Conservation (phyloP, 2,797 vertebrate species). For the Tolypeutes matacus region DNA sequence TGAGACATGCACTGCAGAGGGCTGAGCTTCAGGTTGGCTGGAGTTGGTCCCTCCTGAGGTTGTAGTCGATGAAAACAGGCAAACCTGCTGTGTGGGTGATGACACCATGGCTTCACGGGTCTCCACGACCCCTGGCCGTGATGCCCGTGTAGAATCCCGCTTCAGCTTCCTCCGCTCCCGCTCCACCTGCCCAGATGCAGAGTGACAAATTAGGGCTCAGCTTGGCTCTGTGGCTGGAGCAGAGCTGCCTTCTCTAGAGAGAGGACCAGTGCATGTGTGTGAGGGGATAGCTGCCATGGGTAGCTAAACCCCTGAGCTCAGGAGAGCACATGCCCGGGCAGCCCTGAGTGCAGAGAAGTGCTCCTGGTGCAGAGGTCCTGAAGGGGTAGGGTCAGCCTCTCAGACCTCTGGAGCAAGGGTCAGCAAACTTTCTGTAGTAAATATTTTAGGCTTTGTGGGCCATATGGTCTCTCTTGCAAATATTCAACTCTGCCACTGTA, state of each 20-base stretch:
- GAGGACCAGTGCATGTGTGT: background rate
- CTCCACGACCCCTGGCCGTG: slow-evolving; percentile 16
- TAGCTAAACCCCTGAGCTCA: background rate
- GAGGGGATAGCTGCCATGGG: background rate
- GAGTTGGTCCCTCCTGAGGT: background rate
- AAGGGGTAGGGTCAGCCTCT: background rate
- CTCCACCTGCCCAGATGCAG: slow-evolving; percentile 82
- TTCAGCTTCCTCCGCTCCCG: slow-evolving; percentile 86
- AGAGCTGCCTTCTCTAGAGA: background rate
- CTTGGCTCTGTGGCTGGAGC: background rate
- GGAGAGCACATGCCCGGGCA: background rate
- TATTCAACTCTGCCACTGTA: background rate
- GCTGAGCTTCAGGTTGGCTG: background rate
- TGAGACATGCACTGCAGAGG: background rate
- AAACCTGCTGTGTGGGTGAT: slow-evolving; percentile 66
- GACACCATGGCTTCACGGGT: background rate
- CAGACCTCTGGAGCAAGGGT: background rate
- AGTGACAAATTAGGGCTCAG: slow-evolving; percentile 9
- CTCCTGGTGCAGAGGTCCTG: background rate
- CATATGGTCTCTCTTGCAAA: background rate
- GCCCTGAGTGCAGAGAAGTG: background rate
- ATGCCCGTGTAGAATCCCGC: slow-evolving; percentile 51
- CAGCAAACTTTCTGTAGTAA: background rate
- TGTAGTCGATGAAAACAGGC: background rate
- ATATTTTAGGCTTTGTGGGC: background rate